phyloP scores from a whole-genome alignment of 2,888 invertebrate genomes.

The Leptinotarsa peninsularis region DNA sequence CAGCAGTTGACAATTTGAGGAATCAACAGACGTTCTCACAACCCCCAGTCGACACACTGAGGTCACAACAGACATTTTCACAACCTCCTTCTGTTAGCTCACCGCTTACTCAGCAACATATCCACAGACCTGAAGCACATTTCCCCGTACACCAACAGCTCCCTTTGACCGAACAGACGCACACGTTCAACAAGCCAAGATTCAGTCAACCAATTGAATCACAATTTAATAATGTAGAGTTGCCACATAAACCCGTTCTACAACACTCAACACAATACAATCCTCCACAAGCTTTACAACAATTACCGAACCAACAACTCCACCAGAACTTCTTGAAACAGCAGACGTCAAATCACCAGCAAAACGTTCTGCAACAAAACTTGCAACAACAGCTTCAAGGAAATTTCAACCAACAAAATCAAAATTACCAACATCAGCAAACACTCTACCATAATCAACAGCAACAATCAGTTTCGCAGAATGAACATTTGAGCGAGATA shows the following conservation, averaged over 20 bases:
- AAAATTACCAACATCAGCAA: slow-evolving; percentile 9
- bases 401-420: neutral
- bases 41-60: slow-evolving; percentile 55
- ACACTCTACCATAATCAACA: slow-evolving; percentile 46
- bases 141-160: slow-evolving; percentile 59
- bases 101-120: slow-evolving; percentile 52
- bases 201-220: slow-evolving; percentile 55
- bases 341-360: slow-evolving; percentile 43
- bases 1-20: slow-evolving; percentile 60
- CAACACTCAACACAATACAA: slow-evolving; percentile 14
- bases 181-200: slow-evolving; percentile 47
- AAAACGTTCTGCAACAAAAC: slow-evolving; percentile 50
- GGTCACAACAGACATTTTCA: slow-evolving; percentile 39
- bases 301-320: slow-evolving; percentile 45
- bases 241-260: slow-evolving; percentile 26
- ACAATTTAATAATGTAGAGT: slow-evolving; percentile 56
- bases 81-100: slow-evolving; percentile 59
- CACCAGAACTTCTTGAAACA: slow-evolving; percentile 56
- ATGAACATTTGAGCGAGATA: slow-evolving; percentile 52
- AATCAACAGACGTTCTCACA: slow-evolving; percentile 42
- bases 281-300: slow-evolving; percentile 13
- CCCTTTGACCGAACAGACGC: slow-evolving; percentile 46
- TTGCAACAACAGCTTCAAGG: slow-evolving; percentile 19
- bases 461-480: slow-evolving; percentile 31
- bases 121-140: slow-evolving; percentile 69